Base-by-base conservation (phyloP, 2,888 invertebrate species). In the Torymus texanus region DNA sequence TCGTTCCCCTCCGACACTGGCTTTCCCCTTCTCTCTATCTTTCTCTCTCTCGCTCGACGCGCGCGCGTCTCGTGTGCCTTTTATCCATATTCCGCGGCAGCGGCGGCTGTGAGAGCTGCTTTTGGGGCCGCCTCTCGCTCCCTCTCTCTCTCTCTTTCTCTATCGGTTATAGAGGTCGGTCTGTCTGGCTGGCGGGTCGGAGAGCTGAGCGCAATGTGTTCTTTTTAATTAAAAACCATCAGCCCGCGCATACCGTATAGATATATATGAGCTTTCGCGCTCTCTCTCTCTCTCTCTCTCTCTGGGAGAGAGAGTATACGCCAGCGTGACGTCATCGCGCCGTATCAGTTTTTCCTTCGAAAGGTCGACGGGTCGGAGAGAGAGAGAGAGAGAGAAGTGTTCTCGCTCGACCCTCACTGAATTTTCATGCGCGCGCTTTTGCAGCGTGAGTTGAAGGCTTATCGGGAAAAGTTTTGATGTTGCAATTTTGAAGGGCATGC, bases 1-100 rank as follows among this genome's bases (percentile, higher is more conserved):
- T 80, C 83, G 80, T 81, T 75, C 77, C 62, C 83, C 82, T 70
- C 80, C 83, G 82, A 78, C 68, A 66, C 83, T 10, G 24, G 14
- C 53, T 24, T 8, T 50, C 41, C 41, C 41, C 41, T 41, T 41
- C 56, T 41, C 41, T 8, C 73, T 13, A 59, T 70, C 29, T 29
- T 56, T n/a, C 58, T 14, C 53, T 67, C 51, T 67, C 41, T 79
- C 11, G 70, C 74, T 53, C 76, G 55, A 51, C 78, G 59, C 50
- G 62, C 61, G 59, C 73, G 66, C 70, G 50, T 79, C 73, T 21
- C 71, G 59, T 67, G 24, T 71, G 59, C 61, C 72, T 80, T 78
- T 71, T 63, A 63, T 66, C 77, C 61, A 75, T 76, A 77, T 63
- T 72, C 61, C 74, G 62, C 61, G 76, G 53, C 21, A 4, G 13